Base-by-base conservation (phyloP, 2,113 vertebrate species). In the Cyprinodon variegatus region DNA sequence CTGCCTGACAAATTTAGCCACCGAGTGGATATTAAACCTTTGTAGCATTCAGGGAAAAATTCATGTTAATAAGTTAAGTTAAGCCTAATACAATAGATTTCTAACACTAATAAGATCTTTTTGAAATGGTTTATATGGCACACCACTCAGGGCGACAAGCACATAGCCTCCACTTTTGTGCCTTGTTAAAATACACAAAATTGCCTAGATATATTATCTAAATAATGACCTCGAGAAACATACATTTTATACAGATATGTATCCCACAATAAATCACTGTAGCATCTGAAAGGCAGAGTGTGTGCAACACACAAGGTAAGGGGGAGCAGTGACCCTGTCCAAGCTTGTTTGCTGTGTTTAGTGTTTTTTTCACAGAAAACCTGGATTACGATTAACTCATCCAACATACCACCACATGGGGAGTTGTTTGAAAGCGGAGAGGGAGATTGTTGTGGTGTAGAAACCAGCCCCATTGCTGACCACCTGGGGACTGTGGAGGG, bases 391-490 rank as follows among this genome's bases (percentile, higher is more conserved):
- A 93, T 94, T 92, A 93, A 90, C 78, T 90, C 68, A 65, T 70
- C 80, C 62, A 59, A 85, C 80, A 88, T 87, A 70, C 74, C 68
- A 74, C 84, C 84, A 86, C 89, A 85, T 15, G 70, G 83, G 87
- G 88, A 92, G 87, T 75, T 91, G 84, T 92, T 90, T 91, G 86
- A 94, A 92, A 94, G 83, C 84, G 70, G 79, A 67, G 45, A 86
- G 64, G 83, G 89, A 93, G 91, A 86, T 90, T 93, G 90, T 90
- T 87, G 85, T 83, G 86, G 65, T 84, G 76, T 82, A 83, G 81
- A 86, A 93, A 88, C 81, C 17, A 68, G 91, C 72, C 83, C 83
- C 83, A 90, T 90, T 80, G 84, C 86, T 79, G 70, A 67, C 77
- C 77, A 81, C 91, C 90, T 69, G 72, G 90, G 86, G 92, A 86